These are phyloP conservation scores for Platypus cylindrus DNA, from an alignment of 2,888 invertebrate genomes.

Conservation along the genomic window DNA sequence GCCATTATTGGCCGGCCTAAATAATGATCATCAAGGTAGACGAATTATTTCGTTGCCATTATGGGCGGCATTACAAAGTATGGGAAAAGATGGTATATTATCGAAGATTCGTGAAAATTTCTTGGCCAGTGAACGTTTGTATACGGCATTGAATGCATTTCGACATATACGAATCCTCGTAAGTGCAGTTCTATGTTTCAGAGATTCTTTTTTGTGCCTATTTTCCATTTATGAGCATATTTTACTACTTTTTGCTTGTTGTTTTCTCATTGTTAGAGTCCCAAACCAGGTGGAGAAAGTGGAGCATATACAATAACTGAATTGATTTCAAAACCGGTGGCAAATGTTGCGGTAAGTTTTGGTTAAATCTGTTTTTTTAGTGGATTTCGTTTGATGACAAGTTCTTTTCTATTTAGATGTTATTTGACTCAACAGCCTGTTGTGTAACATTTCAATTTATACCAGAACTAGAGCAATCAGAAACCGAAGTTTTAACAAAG, in stretches of 20 bases:
- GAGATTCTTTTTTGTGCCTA: constrained; percentile 1
- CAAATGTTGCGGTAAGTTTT: constrained; percentile 44
- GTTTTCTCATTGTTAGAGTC: constrained; percentile 47
- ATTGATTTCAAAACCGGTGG: constrained; percentile 46
- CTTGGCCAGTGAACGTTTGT: constrained; percentile 52
- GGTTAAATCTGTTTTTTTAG: constrained; percentile 3
- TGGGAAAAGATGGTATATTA: constrained; percentile 60
- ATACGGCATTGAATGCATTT: constrained; percentile 47
- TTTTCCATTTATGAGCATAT: background rate
- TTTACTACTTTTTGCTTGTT: background rate
- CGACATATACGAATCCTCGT: constrained; percentile 61
- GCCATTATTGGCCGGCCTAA: constrained; percentile 46
- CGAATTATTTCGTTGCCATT: constrained; percentile 67
- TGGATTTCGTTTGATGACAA: no score
- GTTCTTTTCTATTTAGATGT: constrained; percentile 36
- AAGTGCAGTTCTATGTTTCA: constrained; percentile 25
- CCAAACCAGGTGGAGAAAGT: constrained; percentile 64
- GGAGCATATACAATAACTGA: constrained; percentile 48
- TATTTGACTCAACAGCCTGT: constrained; percentile 66
- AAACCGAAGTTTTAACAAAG: constrained; percentile 35
- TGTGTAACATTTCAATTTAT: constrained; percentile 83
- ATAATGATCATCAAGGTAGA: constrained; percentile 38
- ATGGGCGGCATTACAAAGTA: constrained; percentile 68
- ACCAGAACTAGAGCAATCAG: constrained; percentile 43
- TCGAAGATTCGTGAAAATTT: constrained; percentile 62